Evolutionary conservation across 2,797 vertebrate species (phyloP).

Genomic region (Crypturellus tataupa): DNA sequence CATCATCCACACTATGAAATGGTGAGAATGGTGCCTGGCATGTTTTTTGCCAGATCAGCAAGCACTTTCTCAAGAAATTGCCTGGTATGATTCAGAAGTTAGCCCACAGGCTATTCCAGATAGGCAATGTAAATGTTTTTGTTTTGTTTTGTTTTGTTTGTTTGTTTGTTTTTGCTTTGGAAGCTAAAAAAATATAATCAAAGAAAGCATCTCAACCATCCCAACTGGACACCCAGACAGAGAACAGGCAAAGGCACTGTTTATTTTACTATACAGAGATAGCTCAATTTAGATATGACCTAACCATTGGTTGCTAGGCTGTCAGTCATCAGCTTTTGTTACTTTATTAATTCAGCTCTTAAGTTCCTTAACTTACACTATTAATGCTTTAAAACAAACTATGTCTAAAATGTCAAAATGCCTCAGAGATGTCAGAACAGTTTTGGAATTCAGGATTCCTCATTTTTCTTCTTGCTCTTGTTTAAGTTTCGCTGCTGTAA

Average conservation of each 20-base stretch:
- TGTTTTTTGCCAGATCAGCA: neutral
- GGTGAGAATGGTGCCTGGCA: neutral
- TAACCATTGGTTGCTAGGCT: neutral
- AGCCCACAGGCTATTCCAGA: neutral
- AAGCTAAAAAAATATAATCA: neutral
- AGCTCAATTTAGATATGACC: neutral
- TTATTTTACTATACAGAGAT: neutral
- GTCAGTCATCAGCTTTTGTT: neutral
- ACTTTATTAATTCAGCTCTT: neutral
- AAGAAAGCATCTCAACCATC: neutral
- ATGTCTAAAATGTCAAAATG: neutral
- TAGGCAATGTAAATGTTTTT: neutral
- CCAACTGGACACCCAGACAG: neutral
- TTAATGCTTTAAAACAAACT: constrained; percentile 2
- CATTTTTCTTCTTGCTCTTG: neutral
- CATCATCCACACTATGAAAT: neutral
- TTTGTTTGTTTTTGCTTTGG: neutral
- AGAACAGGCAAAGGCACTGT: neutral
- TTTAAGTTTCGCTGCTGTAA: constrained; percentile 5
- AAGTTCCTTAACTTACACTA: neutral
- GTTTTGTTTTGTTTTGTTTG: too few relatives aligned
- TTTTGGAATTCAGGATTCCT: neutral
- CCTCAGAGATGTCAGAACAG: neutral
- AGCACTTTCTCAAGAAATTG: neutral
- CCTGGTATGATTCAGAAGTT: neutral